phyloP scores from a whole-genome alignment of 2,797 vertebrate species.

The Typhlichthys subterraneus region DNA sequence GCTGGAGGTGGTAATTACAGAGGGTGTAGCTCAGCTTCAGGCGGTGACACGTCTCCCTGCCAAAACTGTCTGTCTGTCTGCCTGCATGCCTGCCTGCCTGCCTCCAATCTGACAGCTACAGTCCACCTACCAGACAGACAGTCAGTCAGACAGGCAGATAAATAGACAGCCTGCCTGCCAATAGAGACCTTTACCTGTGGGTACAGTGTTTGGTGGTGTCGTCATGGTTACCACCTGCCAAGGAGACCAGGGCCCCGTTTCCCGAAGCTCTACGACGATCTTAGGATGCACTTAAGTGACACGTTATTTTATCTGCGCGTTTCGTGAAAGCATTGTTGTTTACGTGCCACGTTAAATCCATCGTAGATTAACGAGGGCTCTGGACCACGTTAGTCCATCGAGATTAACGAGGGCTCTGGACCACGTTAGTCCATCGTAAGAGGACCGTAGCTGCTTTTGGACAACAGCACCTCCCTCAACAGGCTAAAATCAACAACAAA shows the following conservation, averaged over 20 bases:
- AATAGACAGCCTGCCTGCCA: slow-evolving; percentile 43
- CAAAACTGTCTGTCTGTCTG: slow-evolving; percentile 32
- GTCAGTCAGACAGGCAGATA: not conserved
- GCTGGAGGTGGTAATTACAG: slow-evolving; percentile 54
- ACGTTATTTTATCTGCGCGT: too few species aligned
- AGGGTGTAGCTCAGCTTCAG: slow-evolving; percentile 26
- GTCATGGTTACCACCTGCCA: not conserved
- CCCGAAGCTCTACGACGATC: too few species aligned
- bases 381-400: too few species aligned
- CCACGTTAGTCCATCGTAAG: too few species aligned
- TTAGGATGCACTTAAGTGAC: too few species aligned
- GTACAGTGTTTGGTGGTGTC: not conserved
- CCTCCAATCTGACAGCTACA: slow-evolving; percentile 5
- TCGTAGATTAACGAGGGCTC: too few species aligned
- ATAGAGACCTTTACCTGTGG: not conserved
- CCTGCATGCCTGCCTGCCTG: slow-evolving; percentile 40
- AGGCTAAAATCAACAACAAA: too few species aligned
- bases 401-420: too few species aligned
- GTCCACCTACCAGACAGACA: slow-evolving; percentile 8
- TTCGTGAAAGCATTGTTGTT: too few species aligned
- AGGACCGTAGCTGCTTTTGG: too few species aligned
- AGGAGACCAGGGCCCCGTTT: not conserved
- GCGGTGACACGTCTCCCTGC: slow-evolving; percentile 42
- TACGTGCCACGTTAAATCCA: too few species aligned
- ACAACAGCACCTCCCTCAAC: too few species aligned